A percentile compares a stretch with the other conserved stretches of the same genome.
Evolutionary conservation across 2,113 vertebrate species (phyloP).

Genomic region (Speoplatyrhinus poulsoni): DNA sequence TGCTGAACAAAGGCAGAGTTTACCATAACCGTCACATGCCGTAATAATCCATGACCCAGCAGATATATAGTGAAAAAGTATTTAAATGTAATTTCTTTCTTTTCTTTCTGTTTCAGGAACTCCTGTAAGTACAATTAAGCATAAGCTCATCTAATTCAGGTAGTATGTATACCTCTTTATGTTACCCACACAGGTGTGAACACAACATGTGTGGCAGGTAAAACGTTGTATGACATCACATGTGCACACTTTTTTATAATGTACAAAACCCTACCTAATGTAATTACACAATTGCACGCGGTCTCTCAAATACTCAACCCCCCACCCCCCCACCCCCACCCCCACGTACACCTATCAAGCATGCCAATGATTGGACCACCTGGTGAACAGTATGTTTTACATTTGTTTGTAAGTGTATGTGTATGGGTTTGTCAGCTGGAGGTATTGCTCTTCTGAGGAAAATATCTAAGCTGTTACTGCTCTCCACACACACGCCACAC

Average conservation of each 20-base stretch:
- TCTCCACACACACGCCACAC: not conserved
- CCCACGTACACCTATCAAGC: conserved; percentile 30
- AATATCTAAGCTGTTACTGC: too few species aligned
- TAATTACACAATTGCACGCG: conserved; percentile 6
- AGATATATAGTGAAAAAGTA: not conserved
- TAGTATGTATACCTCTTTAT: conserved; percentile 46
- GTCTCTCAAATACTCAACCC: conserved; percentile 31
- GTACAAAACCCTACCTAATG: not conserved
- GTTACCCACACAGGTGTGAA: conserved; percentile 1
- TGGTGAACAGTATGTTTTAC: conserved; percentile 17
- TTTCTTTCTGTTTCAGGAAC: conserved; percentile 87
- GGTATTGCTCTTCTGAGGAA: too few species aligned
- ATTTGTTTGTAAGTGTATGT: not conserved
- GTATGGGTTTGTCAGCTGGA: not conserved
- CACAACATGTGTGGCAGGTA: not conserved
- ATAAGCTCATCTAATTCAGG: conserved; percentile 48
- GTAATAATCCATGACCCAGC: conserved; percentile 18
- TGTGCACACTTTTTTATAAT: not conserved
- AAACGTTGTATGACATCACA: conserved; percentile 18
- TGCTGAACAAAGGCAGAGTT: conserved; percentile 43
- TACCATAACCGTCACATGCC: conserved; percentile 19
- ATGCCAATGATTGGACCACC: conserved; percentile 50
- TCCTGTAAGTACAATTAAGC: conserved; percentile 85
- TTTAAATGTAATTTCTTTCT: conserved; percentile 51
- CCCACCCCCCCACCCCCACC: conserved; percentile 32